Evolutionary conservation across 2,797 vertebrate genomes (phyloP), one percentile per base, ranked within the genome.

Genomic region (Serranus cabrilla): DNA sequence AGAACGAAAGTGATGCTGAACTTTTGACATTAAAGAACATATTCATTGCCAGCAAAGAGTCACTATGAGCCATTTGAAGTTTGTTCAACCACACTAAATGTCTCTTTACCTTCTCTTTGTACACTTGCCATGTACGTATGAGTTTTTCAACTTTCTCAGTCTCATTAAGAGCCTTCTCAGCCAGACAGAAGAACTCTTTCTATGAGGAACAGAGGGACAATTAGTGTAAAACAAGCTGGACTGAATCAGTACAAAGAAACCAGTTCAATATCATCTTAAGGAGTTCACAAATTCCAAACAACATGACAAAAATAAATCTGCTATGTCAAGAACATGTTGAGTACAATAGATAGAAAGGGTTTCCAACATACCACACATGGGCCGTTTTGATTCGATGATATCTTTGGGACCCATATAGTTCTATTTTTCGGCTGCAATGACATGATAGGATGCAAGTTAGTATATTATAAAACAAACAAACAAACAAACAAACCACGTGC

Each of bases 91-190:
- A 23, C 21, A 45, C 1, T 49, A 11, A 63, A 51, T 58, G 69
- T 3, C 1, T 57, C 10, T 31, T 85, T 86, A 91, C 84, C 76
- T 0, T 0, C 0, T 40, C 21, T 71, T 82, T 86, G 71, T 42
- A 85, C 0, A 0, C 0, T 0, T 2, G 0, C 46, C 89, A 1
- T 0, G 0, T 0, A 1, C 0, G 1, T 0, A 0, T 0, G 14
- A 89, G 76, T 0, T 0, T 1, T 0, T 0, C 0, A 2, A 0
- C 0, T 0, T 0, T 0, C 7, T 4, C 0, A 0, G 1, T 0
- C 0, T 2, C 0, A 0, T 17, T 0, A 54, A 91, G 63, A 18
- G 7, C 2, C 45, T 57, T 20, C 12, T 75, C 11, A 37, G 82
- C 88, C 12, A 17, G 5, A 52, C 90, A 91, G 83, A 88, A 89